Percentiles rank a stretch among this genome's conserved stretches.
phyloP scores from a whole-genome alignment of 1,140 invertebrate species.

The Zophobas atratus region DNA sequence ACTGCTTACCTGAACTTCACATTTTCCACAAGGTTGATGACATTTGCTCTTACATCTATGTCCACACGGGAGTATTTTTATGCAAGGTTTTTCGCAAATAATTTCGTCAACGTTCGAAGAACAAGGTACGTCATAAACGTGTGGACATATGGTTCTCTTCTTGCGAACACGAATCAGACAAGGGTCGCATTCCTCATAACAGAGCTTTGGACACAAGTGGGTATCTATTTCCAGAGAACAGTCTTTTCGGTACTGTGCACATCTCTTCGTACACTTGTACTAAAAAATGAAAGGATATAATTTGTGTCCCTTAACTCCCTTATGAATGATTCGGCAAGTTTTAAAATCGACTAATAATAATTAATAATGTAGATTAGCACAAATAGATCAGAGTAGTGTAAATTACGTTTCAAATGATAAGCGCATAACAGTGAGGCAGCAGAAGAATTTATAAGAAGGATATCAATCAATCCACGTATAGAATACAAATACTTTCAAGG shows the following conservation, averaged over 20 bases:
- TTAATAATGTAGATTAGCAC: too few species aligned
- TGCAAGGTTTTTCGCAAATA: slow-evolving; percentile 69
- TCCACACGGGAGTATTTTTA: slow-evolving; percentile 67
- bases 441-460: too few species aligned
- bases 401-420: too few species aligned
- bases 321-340: background rate
- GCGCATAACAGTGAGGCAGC: too few species aligned
- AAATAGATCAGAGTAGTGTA: too few species aligned
- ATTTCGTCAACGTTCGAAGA: slow-evolving; percentile 63
- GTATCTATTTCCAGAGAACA: slow-evolving; percentile 64
- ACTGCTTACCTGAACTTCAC: slow-evolving; percentile 60
- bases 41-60: slow-evolving; percentile 71
- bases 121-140: slow-evolving; percentile 67
- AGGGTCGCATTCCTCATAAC: slow-evolving; percentile 70
- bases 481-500: too few species aligned
- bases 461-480: too few species aligned
- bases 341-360: background rate
- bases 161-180: slow-evolving; percentile 70
- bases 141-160: slow-evolving; percentile 67
- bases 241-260: slow-evolving; percentile 66
- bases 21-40: slow-evolving; percentile 67
- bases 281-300: background rate
- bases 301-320: too few species aligned
- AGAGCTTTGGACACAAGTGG: slow-evolving; percentile 70
- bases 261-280: slow-evolving; percentile 70